Evolutionary conservation across 1,140 invertebrate species (phyloP).

Genomic region (Planococcus citri): DNA sequence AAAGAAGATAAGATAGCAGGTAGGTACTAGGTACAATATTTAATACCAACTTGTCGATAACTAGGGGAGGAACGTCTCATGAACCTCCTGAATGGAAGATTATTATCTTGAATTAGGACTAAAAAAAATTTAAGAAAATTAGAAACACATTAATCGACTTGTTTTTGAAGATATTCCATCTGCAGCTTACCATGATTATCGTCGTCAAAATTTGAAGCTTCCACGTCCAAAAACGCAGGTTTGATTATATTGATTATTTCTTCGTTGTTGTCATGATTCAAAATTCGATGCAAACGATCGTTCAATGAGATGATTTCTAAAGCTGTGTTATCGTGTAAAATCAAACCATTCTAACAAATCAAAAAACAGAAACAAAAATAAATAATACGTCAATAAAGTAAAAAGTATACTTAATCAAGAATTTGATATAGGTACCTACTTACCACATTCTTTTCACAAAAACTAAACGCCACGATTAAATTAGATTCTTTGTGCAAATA

Average conservation of each 20-base stretch:
- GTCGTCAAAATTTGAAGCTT: background rate
- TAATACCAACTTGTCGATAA: background rate
- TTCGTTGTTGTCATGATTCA: background rate
- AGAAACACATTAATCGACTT: no score
- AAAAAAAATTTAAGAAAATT: background rate
- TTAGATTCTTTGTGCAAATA: background rate
- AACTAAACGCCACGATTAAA: background rate
- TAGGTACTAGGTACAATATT: no score
- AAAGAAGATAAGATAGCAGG: no score
- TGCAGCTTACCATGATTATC: background rate
- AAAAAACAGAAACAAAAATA: background rate
- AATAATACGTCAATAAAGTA: no score
- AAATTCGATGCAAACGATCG: background rate
- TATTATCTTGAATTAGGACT: background rate
- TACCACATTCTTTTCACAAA: background rate
- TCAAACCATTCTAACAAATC: background rate
- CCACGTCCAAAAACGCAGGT: background rate
- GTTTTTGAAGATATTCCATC: background rate
- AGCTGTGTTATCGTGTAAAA: background rate
- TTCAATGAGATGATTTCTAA: background rate
- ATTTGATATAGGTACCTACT: background rate
- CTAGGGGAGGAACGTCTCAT: background rate
- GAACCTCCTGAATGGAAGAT: background rate
- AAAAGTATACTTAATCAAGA: no score
- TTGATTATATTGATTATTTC: background rate